Base-by-base conservation (phyloP, 2,888 invertebrate species). In the Latrodectus elegans region DNA sequence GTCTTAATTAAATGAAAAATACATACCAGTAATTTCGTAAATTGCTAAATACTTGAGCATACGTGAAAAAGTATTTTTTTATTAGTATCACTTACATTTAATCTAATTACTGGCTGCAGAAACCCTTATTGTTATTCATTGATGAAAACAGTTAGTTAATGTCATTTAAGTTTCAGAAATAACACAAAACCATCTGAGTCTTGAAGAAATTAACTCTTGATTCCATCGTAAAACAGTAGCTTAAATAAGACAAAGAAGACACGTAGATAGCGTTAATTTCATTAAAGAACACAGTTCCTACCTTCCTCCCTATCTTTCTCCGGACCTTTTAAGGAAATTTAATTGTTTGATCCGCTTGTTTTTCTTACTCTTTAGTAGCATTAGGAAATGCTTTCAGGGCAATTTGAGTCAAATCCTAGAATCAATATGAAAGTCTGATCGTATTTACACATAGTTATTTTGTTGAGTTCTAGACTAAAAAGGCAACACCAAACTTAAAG, bases 361-460 rank as follows among this genome's bases (percentile, higher is more conserved):
- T 22, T 22, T 22, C 22, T 22, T 22, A 22, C 22, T 22, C 22
- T 22, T 22, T 81, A 67, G 17, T 65, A 8, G 55, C 15, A 17
- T n/a, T n/a, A 38, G 51, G 80, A 26, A 65, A 65, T 73, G 65
- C 65, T 67, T 81, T 81, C 81, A 53, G 73, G 65, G 65, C 26
- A 15, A 65, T n/a, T 22, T 22, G 22, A 22, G 22, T 22, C 22
- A 22, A 22, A 49, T 64, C 60, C 22, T 67, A 81, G 26, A 81
- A 81, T 81, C 81, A 81, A 81, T 81, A 74, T 64, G 67, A 64
- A 22, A 81, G 81, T 67, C 81, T 81, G 73, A 73, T 81, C 73
- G 53, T 51, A 15, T 81, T 64, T 81, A 73, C 74, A 65, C 73
- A 12, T 64, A 53, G 73, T 73, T 73, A 55, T 67, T 17, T 51